Conservation (phyloP, 2,113 vertebrate genomes). For the Malurus melanocephalus region DNA sequence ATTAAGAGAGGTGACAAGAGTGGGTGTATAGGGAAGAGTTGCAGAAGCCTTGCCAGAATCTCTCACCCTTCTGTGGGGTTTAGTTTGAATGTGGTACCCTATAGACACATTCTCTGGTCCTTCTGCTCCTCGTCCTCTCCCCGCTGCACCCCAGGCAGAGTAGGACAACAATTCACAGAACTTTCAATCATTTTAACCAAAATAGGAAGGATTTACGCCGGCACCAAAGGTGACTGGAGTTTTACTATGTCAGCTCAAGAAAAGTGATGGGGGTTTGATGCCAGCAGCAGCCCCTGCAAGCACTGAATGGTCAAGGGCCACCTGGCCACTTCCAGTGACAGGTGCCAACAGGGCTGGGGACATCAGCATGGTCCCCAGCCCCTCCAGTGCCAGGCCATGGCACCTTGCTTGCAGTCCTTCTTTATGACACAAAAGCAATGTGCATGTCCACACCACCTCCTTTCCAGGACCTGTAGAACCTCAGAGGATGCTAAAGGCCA, state of each 20-base stretch:
- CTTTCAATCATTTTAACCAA: not conserved
- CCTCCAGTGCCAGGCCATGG: not conserved
- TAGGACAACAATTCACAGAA: not conserved
- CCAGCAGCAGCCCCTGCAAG: not conserved
- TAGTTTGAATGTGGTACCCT: not conserved
- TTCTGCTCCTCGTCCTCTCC: fast-evolving
- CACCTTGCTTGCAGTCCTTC: not conserved
- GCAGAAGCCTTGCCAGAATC: not conserved
- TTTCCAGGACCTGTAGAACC: not conserved
- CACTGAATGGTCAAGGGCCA: not conserved
- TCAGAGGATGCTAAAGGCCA: not conserved
- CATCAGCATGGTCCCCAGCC: fast-evolving
- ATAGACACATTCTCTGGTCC: not conserved
- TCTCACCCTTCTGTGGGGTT: not conserved
- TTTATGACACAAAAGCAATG: not conserved
- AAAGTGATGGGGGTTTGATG: not conserved
- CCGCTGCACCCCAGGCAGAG: not conserved
- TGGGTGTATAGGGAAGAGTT: not conserved
- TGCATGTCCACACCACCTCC: not conserved
- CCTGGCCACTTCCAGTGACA: fast-evolving
- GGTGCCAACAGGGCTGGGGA: not conserved
- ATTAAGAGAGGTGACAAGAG: not conserved
- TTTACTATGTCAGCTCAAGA: not conserved
- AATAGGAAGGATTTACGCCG: not conserved
- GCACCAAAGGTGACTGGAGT: not conserved